Conservation (phyloP, 2,888 invertebrate species). For the Tigriopus californicus region DNA sequence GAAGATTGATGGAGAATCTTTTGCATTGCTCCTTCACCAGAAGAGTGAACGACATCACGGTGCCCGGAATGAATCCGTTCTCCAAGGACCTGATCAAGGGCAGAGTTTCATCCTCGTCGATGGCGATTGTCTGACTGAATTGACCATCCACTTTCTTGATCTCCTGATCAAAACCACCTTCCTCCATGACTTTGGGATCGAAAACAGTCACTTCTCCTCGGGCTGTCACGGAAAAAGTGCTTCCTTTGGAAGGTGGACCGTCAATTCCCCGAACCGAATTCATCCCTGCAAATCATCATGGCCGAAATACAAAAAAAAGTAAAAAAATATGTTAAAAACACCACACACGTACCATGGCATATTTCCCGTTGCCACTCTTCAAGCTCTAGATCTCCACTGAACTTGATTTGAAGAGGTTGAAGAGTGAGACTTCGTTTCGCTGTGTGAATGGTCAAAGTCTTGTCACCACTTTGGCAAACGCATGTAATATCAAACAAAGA, state of each 20-base stretch:
- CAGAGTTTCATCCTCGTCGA: not conserved
- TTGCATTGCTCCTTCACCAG: not conserved
- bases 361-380: conserved; percentile 62
- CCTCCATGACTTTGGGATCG: conserved; percentile 45
- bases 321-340: not conserved
- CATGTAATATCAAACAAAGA: conserved; percentile 56
- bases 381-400: conserved; percentile 59
- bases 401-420: conserved; percentile 44
- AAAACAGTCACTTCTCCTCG: conserved; percentile 65
- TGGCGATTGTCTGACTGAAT: not conserved
- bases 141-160: not conserved
- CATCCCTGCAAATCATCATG: conserved; percentile 34
- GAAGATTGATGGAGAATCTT: conserved; percentile 30
- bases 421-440: conserved; percentile 38
- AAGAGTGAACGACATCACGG: conserved; percentile 7
- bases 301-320: not conserved
- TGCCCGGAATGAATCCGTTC: conserved; percentile 14
- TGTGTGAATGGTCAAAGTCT: conserved; percentile 52
- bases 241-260: conserved; percentile 47
- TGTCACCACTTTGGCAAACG: conserved; percentile 57
- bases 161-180: not conserved
- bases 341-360: too few relatives aligned
- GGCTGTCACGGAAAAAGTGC: conserved; percentile 56
- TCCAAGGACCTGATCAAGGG: conserved; percentile 6
- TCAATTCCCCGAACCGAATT: conserved; percentile 49